Base-by-base conservation (phyloP, 1,140 invertebrate species). In the Elymnias hypermnestra region DNA sequence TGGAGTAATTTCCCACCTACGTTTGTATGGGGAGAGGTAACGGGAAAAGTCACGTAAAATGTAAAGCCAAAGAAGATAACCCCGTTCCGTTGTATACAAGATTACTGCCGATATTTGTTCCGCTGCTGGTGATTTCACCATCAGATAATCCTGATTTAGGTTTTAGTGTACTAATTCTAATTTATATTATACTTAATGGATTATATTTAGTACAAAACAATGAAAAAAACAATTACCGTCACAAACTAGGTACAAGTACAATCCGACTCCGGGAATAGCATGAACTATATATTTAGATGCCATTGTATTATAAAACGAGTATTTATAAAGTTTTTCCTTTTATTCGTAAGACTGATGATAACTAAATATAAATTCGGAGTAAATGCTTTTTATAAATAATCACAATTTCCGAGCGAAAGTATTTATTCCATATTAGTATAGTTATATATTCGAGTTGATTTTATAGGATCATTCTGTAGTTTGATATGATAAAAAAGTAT, bases 71-170 rank as follows among this genome's bases (percentile, higher is more conserved):
- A 65, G 58, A 65, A 26, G 35, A 15, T 39, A 46, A 49, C 31
- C 47, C 26, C 33, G 56, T 51, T 35, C 43, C 40, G 21, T 40
- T 46, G 37, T 26, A 33, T n/a, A 31, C 19, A 15, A 17, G 21
- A n/a, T n/a, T n/a, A n/a, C 21, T 48, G 38, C 37, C 37, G 19
- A 47, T 17, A 47, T 37, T 39, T 14, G 43, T 42, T 53, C 33
- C 38, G 33, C 52, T 51, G 36, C 57, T n/a, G n/a, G 50, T 47
- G 42, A 56, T 62, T 52, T 62, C 53, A 12, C 3, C 61, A 57
- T 53, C 51, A 49, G 57, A 58, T 62, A 62, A 58, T 62, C 58
- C 50, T 47, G 36, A 26, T 43, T 53, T 56, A 58, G 49, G 55
- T 54, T 25, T 60, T 54, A 41, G 45, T 51, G 26, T 43, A 39